These are phyloP conservation scores for Lepidostoma basale DNA, from an alignment of 1,140 invertebrate genomes.

Conservation along the genomic window DNA sequence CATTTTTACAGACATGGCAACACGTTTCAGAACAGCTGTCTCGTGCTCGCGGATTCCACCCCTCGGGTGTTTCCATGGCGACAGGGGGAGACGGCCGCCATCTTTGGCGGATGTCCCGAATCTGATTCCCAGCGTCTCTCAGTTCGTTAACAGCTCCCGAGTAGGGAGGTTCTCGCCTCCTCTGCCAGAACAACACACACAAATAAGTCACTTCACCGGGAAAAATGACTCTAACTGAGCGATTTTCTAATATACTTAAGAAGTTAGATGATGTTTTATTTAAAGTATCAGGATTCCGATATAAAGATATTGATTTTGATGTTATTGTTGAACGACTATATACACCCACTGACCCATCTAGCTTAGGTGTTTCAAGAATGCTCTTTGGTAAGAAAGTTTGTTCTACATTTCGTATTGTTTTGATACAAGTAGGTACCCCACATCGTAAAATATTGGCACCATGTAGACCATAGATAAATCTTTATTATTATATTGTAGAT, in stretches of 20 bases:
- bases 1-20: no score
- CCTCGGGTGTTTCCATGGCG: slow-evolving; percentile 8
- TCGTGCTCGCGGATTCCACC: no score
- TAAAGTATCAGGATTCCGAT: slow-evolving; percentile 50
- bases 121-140: slow-evolving; percentile 1
- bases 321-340: slow-evolving; percentile 66
- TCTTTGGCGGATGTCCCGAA: not conserved
- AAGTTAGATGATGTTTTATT: slow-evolving; percentile 45
- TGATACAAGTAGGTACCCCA: no score
- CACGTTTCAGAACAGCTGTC: no score
- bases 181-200: not conserved
- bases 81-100: slow-evolving; percentile 25
- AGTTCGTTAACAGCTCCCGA: slow-evolving; percentile 13
- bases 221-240: not conserved
- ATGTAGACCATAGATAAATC: no score
- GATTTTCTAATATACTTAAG: not conserved
- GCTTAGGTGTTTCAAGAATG: slow-evolving; percentile 75
- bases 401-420: no score
- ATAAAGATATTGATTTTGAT: slow-evolving; percentile 49
- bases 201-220: not conserved
- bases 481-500: no score
- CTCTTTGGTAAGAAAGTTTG: slow-evolving; percentile 74
- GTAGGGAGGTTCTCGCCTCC: not conserved
- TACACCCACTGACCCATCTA: slow-evolving; percentile 73
- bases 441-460: no score